phyloP scores from a whole-genome alignment of 2,888 invertebrate species.

The Brenthis ino region DNA sequence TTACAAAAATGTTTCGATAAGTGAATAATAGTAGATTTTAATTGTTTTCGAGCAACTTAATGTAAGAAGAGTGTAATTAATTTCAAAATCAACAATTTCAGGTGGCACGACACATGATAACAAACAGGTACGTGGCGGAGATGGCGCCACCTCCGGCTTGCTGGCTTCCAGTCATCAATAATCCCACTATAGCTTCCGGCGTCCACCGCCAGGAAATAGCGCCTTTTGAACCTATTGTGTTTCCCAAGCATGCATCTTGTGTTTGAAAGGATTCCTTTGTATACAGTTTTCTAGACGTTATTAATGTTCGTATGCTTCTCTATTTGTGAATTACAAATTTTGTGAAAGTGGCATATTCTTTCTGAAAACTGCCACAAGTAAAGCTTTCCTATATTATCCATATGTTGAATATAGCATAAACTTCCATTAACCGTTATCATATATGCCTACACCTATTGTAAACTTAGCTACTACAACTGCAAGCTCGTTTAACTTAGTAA shows the following conservation, averaged over 20 bases:
- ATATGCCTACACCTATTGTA: too few relatives aligned
- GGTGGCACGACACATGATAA: neutral
- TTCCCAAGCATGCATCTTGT: slow-evolving; percentile 27
- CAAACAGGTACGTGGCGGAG: slow-evolving; percentile 23
- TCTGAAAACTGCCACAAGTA: neutral
- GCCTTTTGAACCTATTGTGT: slow-evolving; percentile 37
- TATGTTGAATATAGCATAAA: too few relatives aligned
- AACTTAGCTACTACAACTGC: too few relatives aligned
- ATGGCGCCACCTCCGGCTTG: slow-evolving; percentile 34
- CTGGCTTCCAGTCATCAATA: slow-evolving; percentile 42
- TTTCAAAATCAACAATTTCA: neutral
- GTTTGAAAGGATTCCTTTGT: slow-evolving; percentile 12
- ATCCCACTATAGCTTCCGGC: slow-evolving; percentile 38
- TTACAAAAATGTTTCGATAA: too few relatives aligned
- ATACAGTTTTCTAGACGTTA: slow-evolving; percentile 5
- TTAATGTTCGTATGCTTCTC: slow-evolving; percentile 2
- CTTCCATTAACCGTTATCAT: too few relatives aligned
- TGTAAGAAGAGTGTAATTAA: too few relatives aligned
- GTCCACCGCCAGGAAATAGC: slow-evolving; percentile 32
- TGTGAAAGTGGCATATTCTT: neutral
- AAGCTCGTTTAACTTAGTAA: too few relatives aligned
- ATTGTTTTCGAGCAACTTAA: too few relatives aligned
- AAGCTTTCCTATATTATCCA: too few relatives aligned
- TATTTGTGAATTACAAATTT: neutral
- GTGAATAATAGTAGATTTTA: too few relatives aligned